Evolutionary conservation across 2,888 invertebrate genomes (phyloP), one percentile per base, ranked within the genome.

Genomic region (Noctua janthina): DNA sequence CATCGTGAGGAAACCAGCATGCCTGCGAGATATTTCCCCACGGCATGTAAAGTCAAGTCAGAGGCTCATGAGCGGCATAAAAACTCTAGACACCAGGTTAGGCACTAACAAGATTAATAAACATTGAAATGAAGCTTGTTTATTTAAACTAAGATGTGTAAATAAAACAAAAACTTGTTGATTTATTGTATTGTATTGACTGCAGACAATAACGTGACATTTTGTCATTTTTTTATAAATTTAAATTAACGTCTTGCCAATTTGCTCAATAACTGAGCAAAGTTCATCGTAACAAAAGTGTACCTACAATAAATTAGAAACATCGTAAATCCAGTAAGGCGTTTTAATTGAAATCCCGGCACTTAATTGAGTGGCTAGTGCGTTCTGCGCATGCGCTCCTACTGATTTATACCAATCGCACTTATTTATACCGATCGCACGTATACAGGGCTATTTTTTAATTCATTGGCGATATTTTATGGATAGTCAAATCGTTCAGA

Each of bases 301-400:
- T 89, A 82, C 84, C 87, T 89, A 90, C 91, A 83, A 87, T 86
- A 96, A 95, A 96, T 96, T 95, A 95, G 95, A 94, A 94, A 93
- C 91, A 90, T 91, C 91, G 92, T 96, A 96, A 96, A 96, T 96
- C 92, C 90, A 90, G 78, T 90, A 92, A 94, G 96, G 95, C 95
- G 95, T 95, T 96, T 96, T 96, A 96, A 96, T 96, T 96, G 96
- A 96, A 96, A 96, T 95, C 94, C 94, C 92, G 93, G 92, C 93
- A 93, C 94, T 96, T 96, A 96, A 96, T 96, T 95, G 94, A 95
- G 94, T 94, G 93, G 92, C 90, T 90, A 89, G 84, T 88, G 70
- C 88, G 88, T 90, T 90, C 84, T 90, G 94, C 96, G 95, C 96
- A 94, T 95, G 96, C 96, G 95, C 89, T 89, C 81, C 89, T 76